phyloP scores from a whole-genome alignment of 2,888 invertebrate genomes.

The Argynnis bischoffii region DNA sequence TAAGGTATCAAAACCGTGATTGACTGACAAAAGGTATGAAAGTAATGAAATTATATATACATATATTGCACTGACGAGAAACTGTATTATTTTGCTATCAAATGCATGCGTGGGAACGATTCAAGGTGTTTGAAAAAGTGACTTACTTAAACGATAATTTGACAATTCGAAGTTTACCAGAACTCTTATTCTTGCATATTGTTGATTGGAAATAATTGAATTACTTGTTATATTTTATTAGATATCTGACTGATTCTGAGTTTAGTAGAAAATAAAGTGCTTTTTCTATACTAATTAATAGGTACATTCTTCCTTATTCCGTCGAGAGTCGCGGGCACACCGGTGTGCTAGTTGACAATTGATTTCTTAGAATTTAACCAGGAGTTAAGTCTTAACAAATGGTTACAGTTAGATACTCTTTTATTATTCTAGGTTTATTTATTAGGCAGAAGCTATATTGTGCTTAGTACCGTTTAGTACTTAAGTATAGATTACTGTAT shows the following conservation, averaged over 20 bases:
- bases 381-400: too few species aligned
- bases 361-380: too few species aligned
- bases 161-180: background rate
- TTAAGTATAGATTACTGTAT: slow-evolving; percentile 5
- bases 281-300: too few species aligned
- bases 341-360: too few species aligned
- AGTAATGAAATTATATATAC: slow-evolving; percentile 41
- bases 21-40: slow-evolving; percentile 39
- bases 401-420: too few species aligned
- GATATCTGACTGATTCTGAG: too few species aligned
- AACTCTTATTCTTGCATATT: background rate
- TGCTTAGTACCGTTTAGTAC: background rate
- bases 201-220: too few species aligned
- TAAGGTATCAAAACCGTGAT: slow-evolving; percentile 42
- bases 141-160: slow-evolving; percentile 8
- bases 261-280: too few species aligned
- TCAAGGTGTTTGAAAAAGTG: slow-evolving; percentile 51
- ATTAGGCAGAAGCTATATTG: background rate
- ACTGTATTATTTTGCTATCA: slow-evolving; percentile 27
- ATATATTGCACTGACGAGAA: slow-evolving; percentile 33
- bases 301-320: too few species aligned
- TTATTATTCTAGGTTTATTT: too few species aligned
- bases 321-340: too few species aligned
- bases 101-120: slow-evolving; percentile 54
- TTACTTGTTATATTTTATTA: too few species aligned